Percentiles rank a stretch among this genome's conserved stretches.
These are phyloP conservation scores for Eulemur rubriventer DNA, from an alignment of 2,797 vertebrate species.

Conservation along the genomic window DNA sequence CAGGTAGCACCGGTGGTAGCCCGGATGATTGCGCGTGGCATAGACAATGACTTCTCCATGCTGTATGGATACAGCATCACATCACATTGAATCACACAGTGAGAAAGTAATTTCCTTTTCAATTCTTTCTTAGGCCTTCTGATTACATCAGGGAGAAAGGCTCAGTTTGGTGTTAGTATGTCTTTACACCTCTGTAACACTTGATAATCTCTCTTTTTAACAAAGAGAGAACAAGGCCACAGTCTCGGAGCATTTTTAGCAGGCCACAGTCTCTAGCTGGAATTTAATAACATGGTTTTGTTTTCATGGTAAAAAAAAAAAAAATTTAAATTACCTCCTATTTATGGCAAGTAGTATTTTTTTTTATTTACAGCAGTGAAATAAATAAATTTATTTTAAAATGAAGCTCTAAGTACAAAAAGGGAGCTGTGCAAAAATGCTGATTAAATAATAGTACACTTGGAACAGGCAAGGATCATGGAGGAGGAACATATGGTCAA, in stretches of 20 bases:
- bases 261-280: background rate
- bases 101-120: slow-evolving; percentile 82
- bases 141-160: slow-evolving; percentile 79
- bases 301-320: slow-evolving; percentile 59
- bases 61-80: background rate
- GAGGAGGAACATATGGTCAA: background rate
- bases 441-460: slow-evolving; percentile 19
- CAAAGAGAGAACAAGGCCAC: slow-evolving; percentile 73
- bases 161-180: slow-evolving; percentile 73
- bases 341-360: slow-evolving; percentile 36
- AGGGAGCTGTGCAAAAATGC: background rate
- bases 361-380: slow-evolving; percentile 50
- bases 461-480: background rate
- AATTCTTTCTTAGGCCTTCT: slow-evolving; percentile 76
- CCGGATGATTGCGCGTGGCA: background rate
- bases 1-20: background rate
- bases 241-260: slow-evolving; percentile 57
- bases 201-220: slow-evolving; percentile 81
- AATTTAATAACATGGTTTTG: slow-evolving; percentile 59
- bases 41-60: slow-evolving; percentile 26
- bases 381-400: slow-evolving; percentile 61
- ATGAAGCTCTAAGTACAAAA: slow-evolving; percentile 37
- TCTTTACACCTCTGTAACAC: slow-evolving; percentile 78
- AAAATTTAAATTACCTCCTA: slow-evolving; percentile 38
- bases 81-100: slow-evolving; percentile 74